These are phyloP conservation scores for Masticophis lateralis DNA, from an alignment of 2,797 vertebrate genomes.

Conservation along the genomic window DNA sequence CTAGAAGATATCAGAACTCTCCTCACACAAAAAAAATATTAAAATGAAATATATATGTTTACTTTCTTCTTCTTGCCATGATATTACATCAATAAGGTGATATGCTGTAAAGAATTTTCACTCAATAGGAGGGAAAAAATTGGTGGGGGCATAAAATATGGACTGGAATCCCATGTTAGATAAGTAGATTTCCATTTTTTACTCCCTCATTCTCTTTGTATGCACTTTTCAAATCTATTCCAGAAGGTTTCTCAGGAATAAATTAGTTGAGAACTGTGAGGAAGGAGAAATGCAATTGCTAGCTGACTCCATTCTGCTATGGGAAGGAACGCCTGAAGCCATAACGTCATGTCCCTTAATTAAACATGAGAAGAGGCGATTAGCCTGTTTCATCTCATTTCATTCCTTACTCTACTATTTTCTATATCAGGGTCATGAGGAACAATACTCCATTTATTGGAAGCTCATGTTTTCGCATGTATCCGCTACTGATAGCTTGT, in stretches of 20 bases:
- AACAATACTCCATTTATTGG: conserved; percentile 44
- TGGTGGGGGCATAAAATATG: not conserved
- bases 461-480: conserved; percentile 26
- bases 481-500: not conserved
- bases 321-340: not conserved
- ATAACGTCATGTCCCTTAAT: conserved; percentile 55
- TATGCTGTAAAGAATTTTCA: conserved; percentile 59
- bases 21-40: not conserved
- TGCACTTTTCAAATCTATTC: not conserved
- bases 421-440: conserved; percentile 15
- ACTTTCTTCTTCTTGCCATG: conserved; percentile 47
- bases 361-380: conserved; percentile 49
- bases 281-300: not conserved
- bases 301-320: not conserved
- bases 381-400: conserved; percentile 54
- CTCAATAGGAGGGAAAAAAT: conserved; percentile 43
- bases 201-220: not conserved
- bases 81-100: conserved; percentile 43
- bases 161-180: not conserved
- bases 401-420: conserved; percentile 39
- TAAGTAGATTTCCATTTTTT: not conserved
- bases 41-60: conserved; percentile 21
- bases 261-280: not conserved
- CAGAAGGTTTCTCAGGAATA: not conserved
- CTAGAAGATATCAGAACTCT: not conserved